Base-by-base conservation (phyloP, 2,888 invertebrate species). In the Notodonta ziczac region DNA sequence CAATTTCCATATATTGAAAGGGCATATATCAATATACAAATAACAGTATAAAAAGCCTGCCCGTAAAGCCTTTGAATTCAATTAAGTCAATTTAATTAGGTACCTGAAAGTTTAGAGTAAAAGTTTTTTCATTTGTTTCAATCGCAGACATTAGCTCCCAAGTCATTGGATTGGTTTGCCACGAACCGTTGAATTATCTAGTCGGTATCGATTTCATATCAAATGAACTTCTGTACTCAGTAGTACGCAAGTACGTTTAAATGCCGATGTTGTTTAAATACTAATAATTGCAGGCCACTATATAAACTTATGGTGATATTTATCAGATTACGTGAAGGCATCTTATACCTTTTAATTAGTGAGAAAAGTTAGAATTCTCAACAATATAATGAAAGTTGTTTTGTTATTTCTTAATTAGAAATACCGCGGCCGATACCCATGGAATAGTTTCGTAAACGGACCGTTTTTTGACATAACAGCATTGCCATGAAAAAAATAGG, bases 261-360 rank as follows among this genome's bases (percentile, higher is more conserved):
- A 10, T 24, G 9, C 9, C 42, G 42, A 42, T 12, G 42, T 42
- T 42, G 12, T 42, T 42, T 42, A 12, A 10, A 10, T 9, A 42
- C 42, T 42, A 9, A 7, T 42, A 42, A 42, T 42, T 8, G 42
- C 42, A 42, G 42, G 10, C 42, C 12, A 10, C 12, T 42, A 9
- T 9, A 4, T 42, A 42, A 42, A 32, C 50, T 61, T 59, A 59
- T 35, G 57, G 58, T 61, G 24, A 46, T 56, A 61, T 68, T 70
- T 56, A 70, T 70, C 58, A 70, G 42, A 60, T 68, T 57, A 65
- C 67, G 60, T 70, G 57, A 40, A 74, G 48, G 65, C 10, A 72
- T 74, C 63, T 58, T 58, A 67, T 63, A 65, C 67, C 59, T 72
- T 72, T 68, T 72, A 74, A 74, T 74, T 62, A 65, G 61, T 59